phyloP scores from a whole-genome alignment of 2,888 invertebrate genomes.

The Antheraea assamensis region DNA sequence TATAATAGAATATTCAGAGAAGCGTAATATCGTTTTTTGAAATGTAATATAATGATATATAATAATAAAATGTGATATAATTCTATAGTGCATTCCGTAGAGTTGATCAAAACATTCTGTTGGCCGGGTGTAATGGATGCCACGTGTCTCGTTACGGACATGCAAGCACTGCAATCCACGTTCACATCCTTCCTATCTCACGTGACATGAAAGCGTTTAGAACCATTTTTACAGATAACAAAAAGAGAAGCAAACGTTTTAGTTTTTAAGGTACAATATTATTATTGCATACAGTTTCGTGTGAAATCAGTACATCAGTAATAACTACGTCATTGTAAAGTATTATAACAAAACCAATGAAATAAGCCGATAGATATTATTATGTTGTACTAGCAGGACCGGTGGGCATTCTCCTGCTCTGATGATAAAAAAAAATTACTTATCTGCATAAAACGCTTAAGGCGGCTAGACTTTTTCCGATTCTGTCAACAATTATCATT shows the following conservation, averaged over 20 bases:
- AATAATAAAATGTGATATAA: not conserved
- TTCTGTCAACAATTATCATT: too few relatives aligned
- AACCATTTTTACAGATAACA: constrained; percentile 5
- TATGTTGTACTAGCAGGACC: too few relatives aligned
- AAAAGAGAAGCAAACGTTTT: not conserved
- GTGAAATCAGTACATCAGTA: not conserved
- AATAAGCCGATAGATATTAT: too few relatives aligned
- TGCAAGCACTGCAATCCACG: constrained; percentile 14
- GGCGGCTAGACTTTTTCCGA: too few relatives aligned
- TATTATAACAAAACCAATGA: not conserved
- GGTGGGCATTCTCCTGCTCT: too few relatives aligned
- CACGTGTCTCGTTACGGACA: constrained; percentile 16
- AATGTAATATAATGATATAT: too few relatives aligned
- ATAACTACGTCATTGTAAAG: not conserved
- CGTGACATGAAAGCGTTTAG: constrained; percentile 14
- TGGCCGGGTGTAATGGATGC: constrained; percentile 7
- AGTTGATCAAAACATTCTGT: not conserved
- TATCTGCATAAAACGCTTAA: too few relatives aligned
- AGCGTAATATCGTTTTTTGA: too few relatives aligned
- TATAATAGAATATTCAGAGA: too few relatives aligned
- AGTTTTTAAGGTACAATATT: not conserved
- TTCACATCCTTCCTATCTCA: constrained; percentile 10
- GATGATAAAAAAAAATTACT: too few relatives aligned
- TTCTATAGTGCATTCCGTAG: not conserved
- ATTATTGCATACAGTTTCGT: not conserved